Evolutionary conservation across 2,113 vertebrate species (phyloP), one percentile per base, ranked within the genome.

Genomic region (Pimephales promelas): DNA sequence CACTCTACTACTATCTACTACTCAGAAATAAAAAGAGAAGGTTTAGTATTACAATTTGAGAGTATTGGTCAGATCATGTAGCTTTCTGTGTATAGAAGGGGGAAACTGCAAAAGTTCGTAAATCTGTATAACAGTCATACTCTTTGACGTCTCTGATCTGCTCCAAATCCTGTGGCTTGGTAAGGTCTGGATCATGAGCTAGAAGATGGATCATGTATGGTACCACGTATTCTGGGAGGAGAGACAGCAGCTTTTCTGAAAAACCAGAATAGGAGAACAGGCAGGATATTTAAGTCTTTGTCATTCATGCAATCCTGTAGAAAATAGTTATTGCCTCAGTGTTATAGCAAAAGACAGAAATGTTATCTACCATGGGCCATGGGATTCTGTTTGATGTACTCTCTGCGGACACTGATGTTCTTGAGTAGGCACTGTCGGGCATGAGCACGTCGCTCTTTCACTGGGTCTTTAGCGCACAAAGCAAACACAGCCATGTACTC

Each of bases 401-500:
- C 98, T 90, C 98, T 94, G 83, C 98, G 96, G 92, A 99, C 97
- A 84, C 96, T 99, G 92, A 99, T 99, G 92, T 99, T 99, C 92
- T 99, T 99, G 28, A 99, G 96, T 81, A 99, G 96, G 91, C 98
- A 99, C 92, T 99, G 98, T 79, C 98, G 95, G 88, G 98, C 98
- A 54, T 99, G 98, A 31, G 98, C 98, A 62, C 98, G 94, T 87
- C 98, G 95, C 91, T 99, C 98, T 91, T 99, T 99, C 82, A 99
- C 98, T 24, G 98, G 98, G 89, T 99, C 98, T 94, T 99, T 99
- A 94, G 98, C 98, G 89, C 97, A 99, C 87, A 99, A 93, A 82
- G 98, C 96, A 87, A 99, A 99, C 88, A 99, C 97, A 1, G 97
- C 97, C 96, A 99, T 95, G 82, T 99, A 99, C 94, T 99, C 98